phyloP scores from a whole-genome alignment of 2,113 vertebrate species.

The Carassius gibelio region DNA sequence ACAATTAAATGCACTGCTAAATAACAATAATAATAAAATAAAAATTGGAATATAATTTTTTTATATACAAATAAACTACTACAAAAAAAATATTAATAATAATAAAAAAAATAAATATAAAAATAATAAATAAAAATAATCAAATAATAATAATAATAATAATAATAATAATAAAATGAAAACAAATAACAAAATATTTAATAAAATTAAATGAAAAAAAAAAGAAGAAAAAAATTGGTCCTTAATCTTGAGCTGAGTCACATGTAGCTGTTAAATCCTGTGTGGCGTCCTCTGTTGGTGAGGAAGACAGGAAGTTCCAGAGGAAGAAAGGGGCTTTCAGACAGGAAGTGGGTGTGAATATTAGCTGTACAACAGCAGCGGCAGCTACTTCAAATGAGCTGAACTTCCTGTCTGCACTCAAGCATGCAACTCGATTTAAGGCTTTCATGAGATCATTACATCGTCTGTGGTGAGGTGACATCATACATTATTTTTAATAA shows the following conservation, averaged over 20 bases:
- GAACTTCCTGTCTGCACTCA: neutral
- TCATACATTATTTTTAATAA: neutral
- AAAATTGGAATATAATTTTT: neutral
- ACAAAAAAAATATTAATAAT: neutral
- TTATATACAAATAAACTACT: neutral
- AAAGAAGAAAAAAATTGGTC: neutral
- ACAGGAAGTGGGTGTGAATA: constrained; percentile 20
- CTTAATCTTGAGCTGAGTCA: neutral
- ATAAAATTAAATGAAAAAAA: too few relatives aligned
- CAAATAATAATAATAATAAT: too few relatives aligned
- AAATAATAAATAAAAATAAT: neutral
- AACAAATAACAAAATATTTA: too few relatives aligned
- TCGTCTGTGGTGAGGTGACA: neutral
- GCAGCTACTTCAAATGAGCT: neutral
- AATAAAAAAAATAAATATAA: neutral
- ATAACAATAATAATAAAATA: too few relatives aligned
- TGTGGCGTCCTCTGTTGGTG: neutral
- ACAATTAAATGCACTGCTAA: too few relatives aligned
- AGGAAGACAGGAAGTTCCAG: constrained; percentile 25
- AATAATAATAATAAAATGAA: too few relatives aligned
- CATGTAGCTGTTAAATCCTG: neutral
- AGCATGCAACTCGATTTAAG: neutral
- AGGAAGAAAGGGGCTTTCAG: neutral
- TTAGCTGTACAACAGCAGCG: neutral
- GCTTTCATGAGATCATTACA: neutral